Evolutionary conservation across 2,113 vertebrate species (phyloP), one percentile per base, ranked within the genome.

Genomic region (Capra hircus): DNA sequence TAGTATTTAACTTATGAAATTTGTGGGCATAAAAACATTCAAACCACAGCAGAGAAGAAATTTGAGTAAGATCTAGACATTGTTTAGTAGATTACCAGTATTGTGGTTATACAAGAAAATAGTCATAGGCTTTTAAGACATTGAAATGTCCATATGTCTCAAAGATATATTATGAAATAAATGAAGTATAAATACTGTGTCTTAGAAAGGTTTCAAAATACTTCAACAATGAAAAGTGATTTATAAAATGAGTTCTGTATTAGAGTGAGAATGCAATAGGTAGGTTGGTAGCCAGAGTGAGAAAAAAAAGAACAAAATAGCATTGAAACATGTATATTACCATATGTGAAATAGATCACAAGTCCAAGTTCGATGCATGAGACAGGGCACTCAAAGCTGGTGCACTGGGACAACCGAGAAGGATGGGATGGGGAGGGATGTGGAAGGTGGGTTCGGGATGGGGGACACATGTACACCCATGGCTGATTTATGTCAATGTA

Each of bases 361-460:
- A 71, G n/a, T 40, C 67, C n/a, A 71, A 71, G 17, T 71, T 23
- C 0, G 9, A 71, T 71, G n/a, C 19, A 71, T 36, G 67, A 71
- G 67, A 23, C n/a, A 71, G n/a, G n/a, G 5, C n/a, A 36, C 67
- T 71, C 67, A 71, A 36, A 71, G n/a, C 67, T 21, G 9, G 67
- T 71, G n/a, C 67, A 36, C 67, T 36, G 67, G 67, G 67, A 36
- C 64, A 71, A 71, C n/a, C 5, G 4, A 71, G 17, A 71, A 9
- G n/a, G n/a, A 71, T 36, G n/a, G 64, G n/a, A 71, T 36, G 19
- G 17, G n/a, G 9, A 23, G 64, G 19, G 30, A 64, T 3, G 8
- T 36, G 64, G 33, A 9, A 36, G 17, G 1, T 9, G n/a, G n/a
- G 4, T 36, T 36, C 1, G 0, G 64, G n/a, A 36, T 71, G 9